Evolutionary conservation across 2,797 vertebrate genomes (phyloP).

Genomic region (Acrossocheilus fasciatus): DNA sequence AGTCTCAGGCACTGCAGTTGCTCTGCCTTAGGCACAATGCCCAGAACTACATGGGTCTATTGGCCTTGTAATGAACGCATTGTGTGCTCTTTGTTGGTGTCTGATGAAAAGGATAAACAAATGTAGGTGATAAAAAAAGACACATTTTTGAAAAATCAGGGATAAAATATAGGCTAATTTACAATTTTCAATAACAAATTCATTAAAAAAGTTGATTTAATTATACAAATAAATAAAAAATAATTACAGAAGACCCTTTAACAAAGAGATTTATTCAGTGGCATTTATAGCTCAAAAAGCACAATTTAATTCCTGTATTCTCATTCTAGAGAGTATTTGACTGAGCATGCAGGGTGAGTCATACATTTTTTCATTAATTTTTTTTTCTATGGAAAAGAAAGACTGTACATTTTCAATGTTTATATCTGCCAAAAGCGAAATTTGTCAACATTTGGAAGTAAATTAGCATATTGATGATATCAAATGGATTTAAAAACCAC

Average conservation of each 20-base stretch:
- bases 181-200: background rate
- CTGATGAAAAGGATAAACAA: constrained; percentile 12
- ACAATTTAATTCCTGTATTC: background rate
- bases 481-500: background rate
- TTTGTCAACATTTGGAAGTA: background rate
- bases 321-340: background rate
- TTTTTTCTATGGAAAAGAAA: background rate
- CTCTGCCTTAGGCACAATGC: constrained; percentile 26
- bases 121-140: background rate
- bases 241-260: background rate
- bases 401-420: background rate
- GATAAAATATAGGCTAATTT: background rate
- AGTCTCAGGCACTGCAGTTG: constrained; percentile 22
- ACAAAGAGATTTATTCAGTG: background rate
- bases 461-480: background rate
- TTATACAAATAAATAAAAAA: background rate
- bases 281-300: background rate
- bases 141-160: background rate
- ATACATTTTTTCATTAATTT: background rate
- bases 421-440: background rate
- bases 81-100: background rate
- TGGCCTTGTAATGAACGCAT: constrained; percentile 18
- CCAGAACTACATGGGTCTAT: constrained; percentile 25
- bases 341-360: background rate
- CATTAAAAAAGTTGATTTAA: background rate